phyloP scores from a whole-genome alignment of 1,140 invertebrate species.

The Lordiphosa mommai region DNA sequence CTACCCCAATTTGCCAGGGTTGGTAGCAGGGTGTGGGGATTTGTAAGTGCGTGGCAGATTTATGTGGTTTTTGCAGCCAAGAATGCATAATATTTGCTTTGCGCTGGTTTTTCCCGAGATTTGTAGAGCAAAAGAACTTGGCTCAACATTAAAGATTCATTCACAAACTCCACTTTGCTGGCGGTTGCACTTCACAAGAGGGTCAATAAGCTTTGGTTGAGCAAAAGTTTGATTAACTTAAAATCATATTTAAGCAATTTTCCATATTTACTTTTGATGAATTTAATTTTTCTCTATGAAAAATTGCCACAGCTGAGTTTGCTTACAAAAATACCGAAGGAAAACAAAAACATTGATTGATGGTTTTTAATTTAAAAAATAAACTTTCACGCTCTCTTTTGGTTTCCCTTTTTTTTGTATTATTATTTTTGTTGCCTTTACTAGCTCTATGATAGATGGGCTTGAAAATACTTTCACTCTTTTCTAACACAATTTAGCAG shows the following conservation, averaged over 20 bases:
- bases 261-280: neutral
- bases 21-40: neutral
- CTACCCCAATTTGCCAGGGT: constrained; percentile 44
- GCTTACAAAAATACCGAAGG: neutral
- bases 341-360: constrained; percentile 49
- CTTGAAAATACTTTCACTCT: constrained; percentile 27
- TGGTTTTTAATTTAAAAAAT: constrained; percentile 54
- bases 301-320: no score
- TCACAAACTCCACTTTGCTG: constrained; percentile 33
- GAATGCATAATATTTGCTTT: constrained; percentile 68
- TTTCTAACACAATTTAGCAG: neutral
- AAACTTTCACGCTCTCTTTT: constrained; percentile 19
- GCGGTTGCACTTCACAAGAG: constrained; percentile 40
- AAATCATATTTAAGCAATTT: constrained; percentile 11
- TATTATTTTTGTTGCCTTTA: constrained; percentile 2
- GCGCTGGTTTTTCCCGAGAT: constrained; percentile 46
- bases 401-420: neutral
- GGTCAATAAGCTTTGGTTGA: constrained; percentile 20
- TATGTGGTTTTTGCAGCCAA: constrained; percentile 75
- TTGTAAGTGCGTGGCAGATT: constrained; percentile 56
- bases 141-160: constrained; percentile 71
- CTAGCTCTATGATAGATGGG: constrained; percentile 35
- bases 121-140: constrained; percentile 55
- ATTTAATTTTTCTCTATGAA: neutral
- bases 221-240: neutral